Percentiles rank a stretch among this genome's conserved stretches.
Conservation (phyloP, 1,140 invertebrate genomes). For the Schlechtendalia chinensis region DNA sequence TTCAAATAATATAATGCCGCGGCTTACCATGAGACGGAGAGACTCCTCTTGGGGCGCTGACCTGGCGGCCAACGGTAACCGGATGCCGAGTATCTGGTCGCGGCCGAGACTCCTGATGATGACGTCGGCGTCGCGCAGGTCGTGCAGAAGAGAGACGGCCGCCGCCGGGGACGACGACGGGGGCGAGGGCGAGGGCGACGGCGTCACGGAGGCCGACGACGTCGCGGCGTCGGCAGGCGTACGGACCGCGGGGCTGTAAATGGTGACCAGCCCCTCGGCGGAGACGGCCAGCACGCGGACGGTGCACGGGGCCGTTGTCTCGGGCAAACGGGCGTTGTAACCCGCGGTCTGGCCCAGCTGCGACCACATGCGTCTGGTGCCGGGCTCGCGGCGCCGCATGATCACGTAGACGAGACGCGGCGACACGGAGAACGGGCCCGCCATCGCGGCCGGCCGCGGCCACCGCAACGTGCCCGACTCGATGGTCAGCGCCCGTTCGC, state of each 20-base stretch:
- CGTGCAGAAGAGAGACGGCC: neutral
- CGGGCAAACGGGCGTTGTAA: constrained; percentile 62
- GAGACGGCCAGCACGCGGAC: constrained; percentile 67
- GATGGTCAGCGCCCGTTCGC: constrained; percentile 64
- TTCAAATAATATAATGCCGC: too few relatives aligned
- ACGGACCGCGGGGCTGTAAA: constrained; percentile 61
- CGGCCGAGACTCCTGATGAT: constrained; percentile 49
- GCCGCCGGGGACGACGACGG: neutral
- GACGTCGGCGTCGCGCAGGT: constrained; percentile 39
- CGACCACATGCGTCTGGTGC: constrained; percentile 64
- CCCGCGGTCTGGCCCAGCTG: constrained; percentile 67
- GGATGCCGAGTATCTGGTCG: constrained; percentile 34
- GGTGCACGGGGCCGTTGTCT: constrained; percentile 61
- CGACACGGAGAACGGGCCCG: constrained; percentile 57
- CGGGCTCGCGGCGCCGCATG: constrained; percentile 61
- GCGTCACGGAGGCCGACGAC: neutral
- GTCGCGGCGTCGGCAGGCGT: constrained; percentile 18
- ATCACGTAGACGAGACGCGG: constrained; percentile 67
- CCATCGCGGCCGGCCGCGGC: constrained; percentile 62
- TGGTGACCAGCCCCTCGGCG: constrained; percentile 65
- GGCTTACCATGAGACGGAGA: constrained; percentile 35
- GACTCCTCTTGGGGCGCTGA: constrained; percentile 26
- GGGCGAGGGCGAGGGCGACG: neutral
- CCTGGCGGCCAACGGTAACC: constrained; percentile 48
- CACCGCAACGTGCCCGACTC: constrained; percentile 62